Base-by-base conservation (phyloP, 2,888 invertebrate species). In the Andricus curvator region DNA sequence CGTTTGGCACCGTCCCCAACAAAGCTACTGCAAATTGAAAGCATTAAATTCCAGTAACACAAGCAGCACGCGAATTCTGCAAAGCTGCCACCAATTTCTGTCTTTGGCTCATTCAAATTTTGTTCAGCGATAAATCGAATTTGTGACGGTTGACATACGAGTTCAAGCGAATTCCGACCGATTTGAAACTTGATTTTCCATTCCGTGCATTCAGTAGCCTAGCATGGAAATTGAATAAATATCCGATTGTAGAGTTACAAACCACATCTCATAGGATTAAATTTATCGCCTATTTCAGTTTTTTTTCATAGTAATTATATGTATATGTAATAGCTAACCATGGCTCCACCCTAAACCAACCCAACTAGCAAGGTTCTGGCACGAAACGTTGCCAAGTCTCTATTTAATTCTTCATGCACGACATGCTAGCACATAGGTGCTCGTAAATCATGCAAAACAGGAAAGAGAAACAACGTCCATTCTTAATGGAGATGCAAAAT, bases 1-100 rank as follows among this genome's bases (percentile, higher is more conserved):
- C 65, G 78, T 70, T 78, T 81, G 81, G 82, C 81, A 82, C 80
- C 77, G 81, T 80, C 76, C 77, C 77, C 79, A 33, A 81, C 81
- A 82, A 84, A 84, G 78, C 80, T 79, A 81, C 80, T 83, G 79
- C 77, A 84, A 82, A 84, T 82, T 82, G 82, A 82, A 84, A 82
- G 81, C 79, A 82, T 84, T 81, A 80, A 81, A 84, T 82, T 84
- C 84, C 81, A 77, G 67, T 79, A 78, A 62, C 60, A 78, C 81
- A 81, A 82, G 81, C 77, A 78, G 56, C 65, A 33, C 56, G 56
- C 29, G 60, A 78, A 74, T 79, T 80, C 80, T 62, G 78, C 2
- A 62, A 62, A 70, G 56, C 66, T 41, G 66, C 66, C 70, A 6
- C 77, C 56, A 48, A 29, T 68, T 76, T 48, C 80, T 56, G 68